These are phyloP conservation scores for Bombus waltoni DNA, from an alignment of 1,140 invertebrate genomes.

Conservation along the genomic window DNA sequence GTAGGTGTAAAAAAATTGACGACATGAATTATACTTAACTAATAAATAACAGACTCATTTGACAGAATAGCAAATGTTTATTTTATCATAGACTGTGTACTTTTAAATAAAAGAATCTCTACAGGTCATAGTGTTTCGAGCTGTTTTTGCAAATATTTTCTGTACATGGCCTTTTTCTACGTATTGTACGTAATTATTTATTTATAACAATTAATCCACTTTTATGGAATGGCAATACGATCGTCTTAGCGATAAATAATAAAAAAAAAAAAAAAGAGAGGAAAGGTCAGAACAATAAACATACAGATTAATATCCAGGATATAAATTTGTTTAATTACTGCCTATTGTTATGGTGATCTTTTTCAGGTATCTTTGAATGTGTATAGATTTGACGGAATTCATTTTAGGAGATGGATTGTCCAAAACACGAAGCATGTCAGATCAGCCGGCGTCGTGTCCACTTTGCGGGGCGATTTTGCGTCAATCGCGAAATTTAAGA, in stretches of 20 bases:
- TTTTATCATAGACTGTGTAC: conserved; percentile 26
- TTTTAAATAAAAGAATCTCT: conserved; percentile 8
- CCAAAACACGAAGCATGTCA: conserved; percentile 74
- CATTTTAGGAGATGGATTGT: conserved; percentile 73
- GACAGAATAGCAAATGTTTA: conserved; percentile 10
- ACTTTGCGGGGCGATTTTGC: conserved; percentile 78
- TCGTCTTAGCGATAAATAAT: not conserved
- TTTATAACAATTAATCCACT: conserved; percentile 3
- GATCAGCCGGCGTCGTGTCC: conserved; percentile 79
- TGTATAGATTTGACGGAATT: conserved; percentile 57
- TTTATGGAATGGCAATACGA: not conserved
- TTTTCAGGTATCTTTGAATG: not conserved
- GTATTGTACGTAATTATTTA: conserved; percentile 2
- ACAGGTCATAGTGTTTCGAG: not conserved
- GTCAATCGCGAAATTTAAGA: conserved; percentile 79
- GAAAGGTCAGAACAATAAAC: not conserved
- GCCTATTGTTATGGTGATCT: not conserved
- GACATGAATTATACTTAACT: conserved; percentile 1
- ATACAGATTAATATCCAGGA: not conserved
- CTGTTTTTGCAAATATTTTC: conserved; percentile 4
- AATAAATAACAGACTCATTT: conserved; percentile 10
- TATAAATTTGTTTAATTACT: not conserved
- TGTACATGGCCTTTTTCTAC: not conserved
- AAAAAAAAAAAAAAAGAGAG: not conserved
- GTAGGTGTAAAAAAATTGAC: not conserved